Conservation (phyloP, 1,140 invertebrate genomes). For the Olivierus martensii region DNA sequence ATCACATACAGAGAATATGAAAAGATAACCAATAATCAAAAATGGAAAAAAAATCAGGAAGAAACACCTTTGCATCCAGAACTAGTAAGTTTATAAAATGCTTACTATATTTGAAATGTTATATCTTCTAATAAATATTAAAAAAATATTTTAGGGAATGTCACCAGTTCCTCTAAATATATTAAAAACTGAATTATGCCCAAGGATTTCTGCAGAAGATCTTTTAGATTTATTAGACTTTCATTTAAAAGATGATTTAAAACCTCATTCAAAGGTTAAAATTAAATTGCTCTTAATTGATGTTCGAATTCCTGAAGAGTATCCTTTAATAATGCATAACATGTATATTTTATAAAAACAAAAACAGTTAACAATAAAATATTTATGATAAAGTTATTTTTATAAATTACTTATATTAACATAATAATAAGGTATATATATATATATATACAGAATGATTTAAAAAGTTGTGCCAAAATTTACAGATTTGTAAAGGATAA, state of each 20-base stretch:
- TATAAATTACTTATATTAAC: neutral
- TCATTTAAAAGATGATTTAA: constrained; percentile 41
- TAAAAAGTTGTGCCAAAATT: no score
- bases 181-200: constrained; percentile 54
- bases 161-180: constrained; percentile 49
- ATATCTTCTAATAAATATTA: neutral
- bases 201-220: constrained; percentile 72
- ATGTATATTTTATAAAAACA: neutral
- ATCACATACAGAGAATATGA: constrained; percentile 70
- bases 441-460: no score
- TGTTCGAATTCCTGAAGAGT: constrained; percentile 54
- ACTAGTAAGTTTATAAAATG: neutral
- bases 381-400: neutral
- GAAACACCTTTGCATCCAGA: neutral
- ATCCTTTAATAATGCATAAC: constrained; percentile 29
- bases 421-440: neutral
- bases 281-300: constrained; percentile 59
- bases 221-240: constrained; percentile 48
- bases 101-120: no score
- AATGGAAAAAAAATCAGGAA: neutral
- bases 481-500: no score
- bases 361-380: no score
- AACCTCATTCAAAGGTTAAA: constrained; percentile 25
- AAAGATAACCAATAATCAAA: constrained; percentile 21
- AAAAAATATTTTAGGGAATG: constrained; percentile 44